Conservation (phyloP, 1,140 invertebrate genomes). For the Leptonema lineaticorne region DNA sequence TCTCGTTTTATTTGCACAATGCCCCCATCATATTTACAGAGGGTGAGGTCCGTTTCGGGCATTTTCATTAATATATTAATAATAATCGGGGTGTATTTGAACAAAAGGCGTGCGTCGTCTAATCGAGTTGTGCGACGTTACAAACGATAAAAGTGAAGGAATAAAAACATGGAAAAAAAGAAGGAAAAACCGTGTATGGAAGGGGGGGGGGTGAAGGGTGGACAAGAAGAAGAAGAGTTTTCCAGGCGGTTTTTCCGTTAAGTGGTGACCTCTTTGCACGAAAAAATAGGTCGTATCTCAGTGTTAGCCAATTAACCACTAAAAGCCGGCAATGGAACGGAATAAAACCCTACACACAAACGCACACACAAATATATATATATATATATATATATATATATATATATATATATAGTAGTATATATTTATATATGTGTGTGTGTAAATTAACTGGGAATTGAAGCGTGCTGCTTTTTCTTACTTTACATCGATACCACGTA, state of each 20-base stretch:
- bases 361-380: background rate
- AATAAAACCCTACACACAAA: background rate
- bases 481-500: too few species aligned
- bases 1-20: too few species aligned
- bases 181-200: background rate
- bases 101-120: too few species aligned
- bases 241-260: constrained; percentile 15
- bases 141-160: too few species aligned
- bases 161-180: background rate
- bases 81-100: too few species aligned
- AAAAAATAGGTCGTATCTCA: constrained; percentile 26
- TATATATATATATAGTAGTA: background rate
- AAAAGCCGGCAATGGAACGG: constrained; percentile 21
- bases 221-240: too few species aligned
- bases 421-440: too few species aligned
- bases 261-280: constrained; percentile 24
- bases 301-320: constrained; percentile 28
- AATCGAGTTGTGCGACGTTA: too few species aligned
- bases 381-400: background rate
- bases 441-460: constrained; percentile 6
- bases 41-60: too few species aligned
- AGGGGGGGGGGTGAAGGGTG: background rate
- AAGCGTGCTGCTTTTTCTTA: too few species aligned
- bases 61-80: too few species aligned
- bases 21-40: too few species aligned